Evolutionary conservation across 2,113 vertebrate genomes (phyloP), one percentile per base, ranked within the genome.

Genomic region (Calcarius ornatus): DNA sequence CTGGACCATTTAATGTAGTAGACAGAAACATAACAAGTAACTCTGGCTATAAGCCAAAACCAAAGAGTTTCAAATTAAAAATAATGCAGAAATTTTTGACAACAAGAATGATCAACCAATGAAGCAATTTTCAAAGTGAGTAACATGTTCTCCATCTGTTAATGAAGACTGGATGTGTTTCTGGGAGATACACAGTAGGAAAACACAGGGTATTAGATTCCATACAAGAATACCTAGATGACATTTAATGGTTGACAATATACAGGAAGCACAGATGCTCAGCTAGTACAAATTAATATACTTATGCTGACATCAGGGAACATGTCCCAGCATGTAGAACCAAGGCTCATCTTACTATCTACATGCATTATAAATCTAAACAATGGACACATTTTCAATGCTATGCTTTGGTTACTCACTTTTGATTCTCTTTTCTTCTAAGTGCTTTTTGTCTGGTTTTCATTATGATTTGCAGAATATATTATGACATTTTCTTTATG

Each of bases 371-470:
- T 25, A 73, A 86, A 93, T 60, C 63, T 59, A 40, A 83, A 53
- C 13, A 12, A 18, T 64, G 30, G 86, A 81, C 63, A 40, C 8
- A 31, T 86, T 94, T 88, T 80, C 54, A 53, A 15, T 82, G 59
- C 30, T 82, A 6, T 72, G n/a, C 47, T 89, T 82, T 82, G 81
- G 50, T 72, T 68, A 9, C 48, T 82, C 30, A 63, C 54, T 19
- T 94, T 88, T 72, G 66, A 19, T 35, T 87, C 50, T 42, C 4
- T 73, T 87, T 64, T 72, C 63, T 79, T 85, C 76, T 83, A 43
- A 93, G 72, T 86, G 17, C 6, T 75, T 95, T 91, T 87, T 88
- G 64, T 56, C 81, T 81, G 42, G 15, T 92, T 93, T 88, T 80
- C 63, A 60, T 80, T 86, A 70, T 71, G 20, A 59, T 94, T 94